Conservation (phyloP, 2,113 vertebrate species). For the Alosa alosa region DNA sequence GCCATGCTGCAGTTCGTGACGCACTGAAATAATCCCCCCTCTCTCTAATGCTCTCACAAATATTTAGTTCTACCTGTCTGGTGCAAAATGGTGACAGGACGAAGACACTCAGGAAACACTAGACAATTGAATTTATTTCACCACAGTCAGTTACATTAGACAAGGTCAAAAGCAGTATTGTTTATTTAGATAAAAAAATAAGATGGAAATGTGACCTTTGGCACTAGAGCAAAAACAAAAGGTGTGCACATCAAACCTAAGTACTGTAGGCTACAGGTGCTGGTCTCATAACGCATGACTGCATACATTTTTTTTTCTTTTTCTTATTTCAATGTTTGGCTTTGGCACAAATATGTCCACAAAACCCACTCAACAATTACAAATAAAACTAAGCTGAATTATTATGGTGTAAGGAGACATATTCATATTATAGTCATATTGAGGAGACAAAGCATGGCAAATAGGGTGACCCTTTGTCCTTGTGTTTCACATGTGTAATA, state of each 20-base stretch:
- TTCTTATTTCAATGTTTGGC: not conserved
- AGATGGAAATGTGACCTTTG: not conserved
- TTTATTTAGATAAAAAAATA: not conserved
- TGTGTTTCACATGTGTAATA: not conserved
- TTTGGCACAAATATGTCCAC: not conserved
- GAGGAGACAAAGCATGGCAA: not conserved
- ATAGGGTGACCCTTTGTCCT: not conserved
- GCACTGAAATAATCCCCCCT: not conserved
- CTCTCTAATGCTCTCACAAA: not conserved
- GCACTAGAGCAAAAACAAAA: not conserved
- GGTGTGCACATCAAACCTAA: too few species aligned
- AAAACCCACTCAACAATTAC: not conserved
- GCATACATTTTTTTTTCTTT: not conserved
- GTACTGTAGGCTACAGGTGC: too few species aligned
- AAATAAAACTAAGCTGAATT: not conserved
- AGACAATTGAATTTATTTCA: not conserved
- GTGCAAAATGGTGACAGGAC: not conserved
- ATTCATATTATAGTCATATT: not conserved
- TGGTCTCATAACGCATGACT: not conserved
- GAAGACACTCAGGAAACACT: not conserved
- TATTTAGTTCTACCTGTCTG: not conserved
- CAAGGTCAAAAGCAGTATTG: not conserved
- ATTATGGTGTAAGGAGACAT: not conserved
- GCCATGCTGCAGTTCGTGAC: not conserved
- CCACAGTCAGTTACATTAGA: not conserved